phyloP scores from a whole-genome alignment of 2,888 invertebrate species.

The Clivina fossor region DNA sequence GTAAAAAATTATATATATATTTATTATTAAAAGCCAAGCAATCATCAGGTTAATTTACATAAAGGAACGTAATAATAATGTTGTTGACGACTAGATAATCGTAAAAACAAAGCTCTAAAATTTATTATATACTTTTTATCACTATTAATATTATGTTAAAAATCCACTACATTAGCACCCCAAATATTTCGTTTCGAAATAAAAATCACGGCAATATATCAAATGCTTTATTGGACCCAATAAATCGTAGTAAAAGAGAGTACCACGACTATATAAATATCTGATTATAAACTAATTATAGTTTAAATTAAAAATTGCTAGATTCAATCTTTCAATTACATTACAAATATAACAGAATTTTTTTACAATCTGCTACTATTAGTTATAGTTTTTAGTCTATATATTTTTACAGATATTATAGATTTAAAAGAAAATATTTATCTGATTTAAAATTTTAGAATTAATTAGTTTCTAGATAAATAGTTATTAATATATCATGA shows the following conservation, averaged over 20 bases:
- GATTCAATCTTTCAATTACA: no score
- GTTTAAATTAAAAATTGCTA: no score
- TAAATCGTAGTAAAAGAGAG: constrained; percentile 18
- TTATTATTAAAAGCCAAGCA: constrained; percentile 28
- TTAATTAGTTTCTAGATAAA: no score
- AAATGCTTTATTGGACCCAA: constrained; percentile 19
- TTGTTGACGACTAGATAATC: constrained; percentile 12
- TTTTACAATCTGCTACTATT: no score
- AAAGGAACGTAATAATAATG: constrained; percentile 14
- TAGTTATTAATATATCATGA: no score
- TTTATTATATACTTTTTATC: constrained; percentile 8
- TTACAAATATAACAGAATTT: no score
- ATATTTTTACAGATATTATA: no score
- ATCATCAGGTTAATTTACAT: constrained; percentile 13
- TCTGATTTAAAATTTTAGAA: no score
- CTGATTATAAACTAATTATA: no score
- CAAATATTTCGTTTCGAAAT: constrained; percentile 13
- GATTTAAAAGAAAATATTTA: no score
- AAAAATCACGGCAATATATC: constrained; percentile 6
- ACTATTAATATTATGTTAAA: constrained; percentile 3
- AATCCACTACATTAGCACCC: constrained; percentile 14
- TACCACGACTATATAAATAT: no score
- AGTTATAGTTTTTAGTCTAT: no score
- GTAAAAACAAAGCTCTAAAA: constrained; percentile 5
- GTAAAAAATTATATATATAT: constrained; percentile 25